Base-by-base conservation (phyloP, 2,797 vertebrate genomes). In the Mormyrops attenuatus region DNA sequence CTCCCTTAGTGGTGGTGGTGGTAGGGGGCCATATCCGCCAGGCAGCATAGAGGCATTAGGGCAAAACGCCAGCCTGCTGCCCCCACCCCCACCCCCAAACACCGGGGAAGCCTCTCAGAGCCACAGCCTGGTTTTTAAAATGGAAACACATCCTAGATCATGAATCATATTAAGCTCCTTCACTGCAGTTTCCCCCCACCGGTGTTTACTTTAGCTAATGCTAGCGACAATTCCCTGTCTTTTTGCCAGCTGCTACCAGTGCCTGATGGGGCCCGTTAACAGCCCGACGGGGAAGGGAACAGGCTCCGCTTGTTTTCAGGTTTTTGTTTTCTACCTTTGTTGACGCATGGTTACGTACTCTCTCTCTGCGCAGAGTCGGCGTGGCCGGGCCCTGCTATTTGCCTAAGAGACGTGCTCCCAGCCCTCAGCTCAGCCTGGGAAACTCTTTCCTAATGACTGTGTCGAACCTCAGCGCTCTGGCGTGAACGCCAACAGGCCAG, bases 371-470 rank as follows among this genome's bases (percentile, higher is more conserved):
- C 52, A 8, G 20, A 41, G 50, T 20, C 52, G 60, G 41, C 6
- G 15, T 17, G 2, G 30, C 86, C 50, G 53, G 53, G 34, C 55
- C 17, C 26, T 87, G 52, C 52, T 57, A 3, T 87, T 57, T 87
- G 52, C 85, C 85, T 26, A 53, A 52, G 49, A 86, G 34, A 26
- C 6, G 84, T 86, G 47, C 85, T 8, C 85, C 22, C 0, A 13
- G 85, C 55, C 89, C 17, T 89, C 49, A 89, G 84, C 90, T 85
- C 47, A 49, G 89, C 30, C 89, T 90, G 86, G 57, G 85, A 88
- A 88, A 69, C 60, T 53, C 11, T 84, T 69, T 3, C 89, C 89
- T 22, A 90, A 80, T 17, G 66, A 73, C 88, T 84, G 88, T 63
- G 49, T 87, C 55, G 89, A 90, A 89, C 89, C 84, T 77, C 20